These are phyloP conservation scores for Neogale vison DNA, from an alignment of 2,113 vertebrate genomes.

Conservation along the genomic window DNA sequence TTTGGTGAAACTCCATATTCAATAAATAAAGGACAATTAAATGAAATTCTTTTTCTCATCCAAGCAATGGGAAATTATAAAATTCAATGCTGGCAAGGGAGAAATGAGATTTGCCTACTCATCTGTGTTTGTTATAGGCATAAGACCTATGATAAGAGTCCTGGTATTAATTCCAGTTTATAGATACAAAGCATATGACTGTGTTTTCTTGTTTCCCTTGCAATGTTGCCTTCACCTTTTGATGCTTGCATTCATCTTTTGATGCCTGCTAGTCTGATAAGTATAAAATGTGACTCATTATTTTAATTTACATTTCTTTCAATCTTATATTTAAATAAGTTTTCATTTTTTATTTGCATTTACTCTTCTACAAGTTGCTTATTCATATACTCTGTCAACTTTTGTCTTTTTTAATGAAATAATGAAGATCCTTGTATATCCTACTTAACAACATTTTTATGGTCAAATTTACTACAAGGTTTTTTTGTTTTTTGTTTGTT, in stretches of 20 bases:
- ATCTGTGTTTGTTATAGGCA: background rate
- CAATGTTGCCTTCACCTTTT: background rate
- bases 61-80: background rate
- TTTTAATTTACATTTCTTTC: background rate
- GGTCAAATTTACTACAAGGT: background rate
- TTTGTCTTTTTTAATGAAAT: background rate
- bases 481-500: background rate
- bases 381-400: background rate
- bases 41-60: background rate
- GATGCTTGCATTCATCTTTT: background rate
- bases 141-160: background rate
- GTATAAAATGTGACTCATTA: background rate
- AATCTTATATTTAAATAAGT: background rate
- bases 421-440: background rate
- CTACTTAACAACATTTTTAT: background rate
- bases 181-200: background rate
- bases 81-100: background rate
- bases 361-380: background rate
- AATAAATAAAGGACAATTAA: background rate
- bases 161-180: background rate
- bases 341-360: conserved; percentile 5
- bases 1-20: background rate
- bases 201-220: background rate
- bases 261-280: background rate
- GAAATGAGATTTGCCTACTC: background rate